phyloP scores from a whole-genome alignment of 1,140 invertebrate species.

The Macrobrachium nipponense region DNA sequence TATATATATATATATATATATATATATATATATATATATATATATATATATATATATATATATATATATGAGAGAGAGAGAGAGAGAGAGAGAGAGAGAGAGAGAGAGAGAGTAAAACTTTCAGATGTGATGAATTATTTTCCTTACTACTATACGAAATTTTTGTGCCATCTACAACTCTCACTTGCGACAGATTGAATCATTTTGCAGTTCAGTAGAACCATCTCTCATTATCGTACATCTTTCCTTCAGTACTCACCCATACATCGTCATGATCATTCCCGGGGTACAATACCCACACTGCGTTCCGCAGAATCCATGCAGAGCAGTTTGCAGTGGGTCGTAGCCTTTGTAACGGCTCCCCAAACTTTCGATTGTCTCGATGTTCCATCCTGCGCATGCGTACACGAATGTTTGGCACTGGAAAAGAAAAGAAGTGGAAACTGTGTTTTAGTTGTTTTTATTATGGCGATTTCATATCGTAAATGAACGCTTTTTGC shows the following conservation, averaged over 20 bases:
- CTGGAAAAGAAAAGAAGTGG: neutral
- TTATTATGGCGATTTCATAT: too few relatives aligned
- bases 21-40: conserved; percentile 11
- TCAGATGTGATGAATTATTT: too few relatives aligned
- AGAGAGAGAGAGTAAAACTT: too few relatives aligned
- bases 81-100: too few relatives aligned
- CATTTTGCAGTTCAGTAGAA: too few relatives aligned
- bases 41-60: conserved; percentile 23
- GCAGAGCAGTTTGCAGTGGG: conserved; percentile 67
- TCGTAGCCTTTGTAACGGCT: conserved; percentile 78
- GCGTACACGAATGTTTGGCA: conserved; percentile 58
- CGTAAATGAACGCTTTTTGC: too few relatives aligned
- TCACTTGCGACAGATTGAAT: too few relatives aligned
- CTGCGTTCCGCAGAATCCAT: conserved; percentile 68
- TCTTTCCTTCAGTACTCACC: conserved; percentile 31
- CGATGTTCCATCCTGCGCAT: conserved; percentile 70
- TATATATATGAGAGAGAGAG: neutral
- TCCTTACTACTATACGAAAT: too few relatives aligned
- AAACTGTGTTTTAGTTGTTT: too few relatives aligned
- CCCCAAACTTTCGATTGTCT: conserved; percentile 83
- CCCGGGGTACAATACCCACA: conserved; percentile 70
- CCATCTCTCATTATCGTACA: neutral
- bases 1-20: neutral
- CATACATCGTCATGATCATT: conserved; percentile 69
- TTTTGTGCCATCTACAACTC: too few relatives aligned